Conservation (phyloP, 2,888 invertebrate species). For the Agrochola lota region DNA sequence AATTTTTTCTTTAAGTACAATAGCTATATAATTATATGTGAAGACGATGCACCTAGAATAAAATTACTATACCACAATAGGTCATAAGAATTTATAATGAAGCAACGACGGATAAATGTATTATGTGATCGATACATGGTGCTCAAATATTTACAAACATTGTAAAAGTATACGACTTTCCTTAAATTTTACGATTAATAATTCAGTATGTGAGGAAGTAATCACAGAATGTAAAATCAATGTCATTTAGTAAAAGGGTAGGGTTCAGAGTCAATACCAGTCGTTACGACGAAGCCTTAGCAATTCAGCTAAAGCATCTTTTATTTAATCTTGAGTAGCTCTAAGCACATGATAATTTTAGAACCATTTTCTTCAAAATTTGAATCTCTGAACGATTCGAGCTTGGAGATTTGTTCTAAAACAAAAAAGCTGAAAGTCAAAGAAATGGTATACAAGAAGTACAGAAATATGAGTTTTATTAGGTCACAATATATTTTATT, state of each 20-base stretch:
- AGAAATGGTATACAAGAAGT: not conserved
- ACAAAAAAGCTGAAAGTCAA: not conserved
- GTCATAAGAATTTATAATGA: no score
- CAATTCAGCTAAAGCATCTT: not conserved
- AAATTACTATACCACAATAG: no score
- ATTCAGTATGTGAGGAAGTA: no score
- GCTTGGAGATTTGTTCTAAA: not conserved
- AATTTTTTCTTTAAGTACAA: no score
- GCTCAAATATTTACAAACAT: no score
- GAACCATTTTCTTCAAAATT: not conserved
- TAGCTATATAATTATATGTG: no score
- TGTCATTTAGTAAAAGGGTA: not conserved
- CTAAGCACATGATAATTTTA: not conserved
- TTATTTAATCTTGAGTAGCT: not conserved
- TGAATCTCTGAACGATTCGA: not conserved
- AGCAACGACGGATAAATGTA: no score
- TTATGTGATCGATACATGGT: no score
- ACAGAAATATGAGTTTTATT: constrained; percentile 31
- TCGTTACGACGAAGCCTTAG: not conserved
- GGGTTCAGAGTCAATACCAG: not conserved
- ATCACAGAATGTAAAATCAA: no score
- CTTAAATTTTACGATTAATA: no score
- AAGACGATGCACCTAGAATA: no score
- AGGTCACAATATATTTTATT: constrained; percentile 45
- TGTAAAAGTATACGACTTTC: no score